Percentiles rank a stretch among this genome's conserved stretches.
Evolutionary conservation across 2,113 vertebrate genomes (phyloP).

Genomic region (Coracopsis vasa): DNA sequence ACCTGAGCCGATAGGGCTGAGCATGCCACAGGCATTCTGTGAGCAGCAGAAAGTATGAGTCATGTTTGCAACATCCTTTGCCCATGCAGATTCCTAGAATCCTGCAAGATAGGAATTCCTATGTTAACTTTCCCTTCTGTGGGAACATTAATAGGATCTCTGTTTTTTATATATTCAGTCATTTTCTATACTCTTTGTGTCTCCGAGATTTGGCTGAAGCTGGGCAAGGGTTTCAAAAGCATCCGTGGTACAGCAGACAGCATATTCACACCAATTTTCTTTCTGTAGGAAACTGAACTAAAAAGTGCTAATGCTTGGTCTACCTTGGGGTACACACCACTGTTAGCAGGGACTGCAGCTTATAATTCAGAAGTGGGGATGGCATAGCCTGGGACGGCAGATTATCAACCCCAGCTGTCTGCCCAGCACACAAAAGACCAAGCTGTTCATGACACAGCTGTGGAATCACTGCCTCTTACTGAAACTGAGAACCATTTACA

Average conservation of each 20-base stretch:
- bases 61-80: conserved; percentile 38
- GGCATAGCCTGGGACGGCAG: conserved; percentile 35
- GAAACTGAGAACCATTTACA: background rate
- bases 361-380: conserved; percentile 34
- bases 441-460: conserved; percentile 30
- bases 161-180: background rate
- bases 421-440: conserved; percentile 31
- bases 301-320: background rate
- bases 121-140: background rate
- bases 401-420: conserved; percentile 40
- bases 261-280: background rate
- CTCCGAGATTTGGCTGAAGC: background rate
- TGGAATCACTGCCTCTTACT: background rate
- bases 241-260: background rate
- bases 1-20: background rate
- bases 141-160: background rate
- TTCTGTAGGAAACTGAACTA: background rate
- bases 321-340: background rate
- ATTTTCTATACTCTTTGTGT: background rate
- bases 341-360: background rate
- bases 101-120: conserved; percentile 5
- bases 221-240: background rate
- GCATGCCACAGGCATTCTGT: conserved; percentile 16
- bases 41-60: conserved; percentile 49
- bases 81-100: conserved; percentile 4